phyloP scores from a whole-genome alignment of 2,113 vertebrate genomes.

The Picathartes gymnocephalus region DNA sequence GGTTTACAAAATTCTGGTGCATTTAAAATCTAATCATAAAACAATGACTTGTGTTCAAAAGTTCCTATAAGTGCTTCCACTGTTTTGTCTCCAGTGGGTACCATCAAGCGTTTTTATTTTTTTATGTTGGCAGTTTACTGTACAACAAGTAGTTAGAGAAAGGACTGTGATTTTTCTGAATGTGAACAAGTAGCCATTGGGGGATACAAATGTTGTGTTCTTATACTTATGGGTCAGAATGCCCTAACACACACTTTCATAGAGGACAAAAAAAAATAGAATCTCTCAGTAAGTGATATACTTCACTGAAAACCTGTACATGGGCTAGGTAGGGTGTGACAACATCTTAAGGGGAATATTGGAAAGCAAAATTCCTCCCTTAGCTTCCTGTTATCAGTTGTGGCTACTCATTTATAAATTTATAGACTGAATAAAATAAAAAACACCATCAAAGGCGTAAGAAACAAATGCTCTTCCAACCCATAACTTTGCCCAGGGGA shows the following conservation, averaged over 20 bases:
- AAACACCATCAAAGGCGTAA: neutral
- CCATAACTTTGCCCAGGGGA: neutral
- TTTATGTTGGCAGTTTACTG: neutral
- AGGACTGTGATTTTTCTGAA: neutral
- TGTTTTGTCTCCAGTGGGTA: neutral
- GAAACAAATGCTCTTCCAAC: neutral
- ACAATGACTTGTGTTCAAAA: neutral
- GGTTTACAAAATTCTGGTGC: neutral
- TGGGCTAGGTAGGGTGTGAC: neutral
- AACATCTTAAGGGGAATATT: neutral
- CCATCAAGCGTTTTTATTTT: neutral
- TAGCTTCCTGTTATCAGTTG: neutral
- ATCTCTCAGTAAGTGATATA: neutral
- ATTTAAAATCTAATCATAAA: conserved; percentile 11
- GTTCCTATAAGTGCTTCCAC: neutral
- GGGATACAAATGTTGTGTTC: neutral
- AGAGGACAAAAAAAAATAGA: neutral
- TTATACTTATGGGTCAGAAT: neutral
- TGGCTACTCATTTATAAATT: neutral
- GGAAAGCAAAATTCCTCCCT: neutral
- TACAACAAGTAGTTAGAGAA: neutral
- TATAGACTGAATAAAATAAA: neutral
- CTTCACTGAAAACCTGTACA: neutral
- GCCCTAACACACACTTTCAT: neutral
- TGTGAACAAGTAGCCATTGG: neutral